A percentile compares a stretch with the other conserved stretches of the same genome.
Evolutionary conservation across 2,113 vertebrate species (phyloP).

Genomic region (Alethe diademata): DNA sequence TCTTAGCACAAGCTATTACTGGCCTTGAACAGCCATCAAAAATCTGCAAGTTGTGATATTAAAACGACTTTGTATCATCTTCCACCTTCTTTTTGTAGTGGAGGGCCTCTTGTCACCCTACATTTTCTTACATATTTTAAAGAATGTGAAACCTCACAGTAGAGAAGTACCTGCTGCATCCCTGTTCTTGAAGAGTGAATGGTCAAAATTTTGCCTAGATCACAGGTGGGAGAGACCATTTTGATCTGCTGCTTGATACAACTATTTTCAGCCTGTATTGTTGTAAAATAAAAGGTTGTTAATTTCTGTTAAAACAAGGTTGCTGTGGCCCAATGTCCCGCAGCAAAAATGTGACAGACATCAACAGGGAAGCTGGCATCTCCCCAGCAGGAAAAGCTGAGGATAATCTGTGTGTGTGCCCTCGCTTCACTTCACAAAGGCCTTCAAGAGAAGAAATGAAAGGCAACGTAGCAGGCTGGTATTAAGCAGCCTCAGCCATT

Average conservation of each 20-base stretch:
- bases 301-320: neutral
- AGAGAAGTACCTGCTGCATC: neutral
- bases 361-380: neutral
- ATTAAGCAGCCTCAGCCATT: conserved; percentile 29
- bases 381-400: neutral
- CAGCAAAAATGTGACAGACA: rapidly evolving
- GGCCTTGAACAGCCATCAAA: neutral
- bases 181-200: neutral
- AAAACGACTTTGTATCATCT: neutral
- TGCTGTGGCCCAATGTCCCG: neutral
- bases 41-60: neutral
- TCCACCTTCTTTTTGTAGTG: neutral
- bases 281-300: neutral
- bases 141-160: neutral
- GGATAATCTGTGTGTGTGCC: neutral
- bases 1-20: neutral
- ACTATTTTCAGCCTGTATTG: neutral
- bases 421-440: neutral
- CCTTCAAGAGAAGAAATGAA: neutral
- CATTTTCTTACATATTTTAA: neutral
- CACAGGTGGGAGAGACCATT: neutral
- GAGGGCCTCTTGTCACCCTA: neutral
- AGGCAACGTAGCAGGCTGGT: neutral
- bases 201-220: neutral
- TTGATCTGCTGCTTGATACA: neutral